Percentiles rank a stretch among this genome's conserved stretches.
Conservation (phyloP, 2,797 vertebrate genomes). For the Eurystomus glaucurus region DNA sequence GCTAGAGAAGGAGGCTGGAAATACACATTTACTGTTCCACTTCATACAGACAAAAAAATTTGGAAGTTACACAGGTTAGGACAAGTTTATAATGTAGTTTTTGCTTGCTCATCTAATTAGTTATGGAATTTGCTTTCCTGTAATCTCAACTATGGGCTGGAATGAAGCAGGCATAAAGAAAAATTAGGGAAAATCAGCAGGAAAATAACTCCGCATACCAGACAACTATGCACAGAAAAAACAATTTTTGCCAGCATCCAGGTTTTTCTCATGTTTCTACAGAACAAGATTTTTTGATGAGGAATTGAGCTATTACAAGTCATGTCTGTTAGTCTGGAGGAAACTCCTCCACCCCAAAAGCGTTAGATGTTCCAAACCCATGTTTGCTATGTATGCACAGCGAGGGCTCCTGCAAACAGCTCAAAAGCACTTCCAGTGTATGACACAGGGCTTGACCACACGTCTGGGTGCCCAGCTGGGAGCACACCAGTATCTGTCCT, state of each 20-base stretch:
- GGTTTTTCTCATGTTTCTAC: neutral
- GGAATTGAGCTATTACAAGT: neutral
- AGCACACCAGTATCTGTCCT: neutral
- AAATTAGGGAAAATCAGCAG: neutral
- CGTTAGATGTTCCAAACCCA: neutral
- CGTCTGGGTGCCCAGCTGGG: neutral
- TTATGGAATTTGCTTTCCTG: neutral
- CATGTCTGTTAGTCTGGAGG: neutral
- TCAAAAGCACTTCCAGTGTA: neutral
- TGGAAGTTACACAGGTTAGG: neutral
- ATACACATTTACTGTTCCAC: neutral
- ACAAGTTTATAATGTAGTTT: neutral
- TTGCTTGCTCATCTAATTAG: neutral
- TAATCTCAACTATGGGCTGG: neutral
- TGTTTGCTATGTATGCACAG: rapidly evolving
- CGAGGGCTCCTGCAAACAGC: neutral
- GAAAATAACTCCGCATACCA: neutral
- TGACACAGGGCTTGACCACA: neutral
- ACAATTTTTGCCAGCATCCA: neutral
- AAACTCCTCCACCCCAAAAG: neutral
- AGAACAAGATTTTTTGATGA: neutral
- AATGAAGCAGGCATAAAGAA: neutral
- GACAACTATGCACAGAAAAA: neutral
- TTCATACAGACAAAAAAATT: neutral
- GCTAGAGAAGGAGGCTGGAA: neutral